A percentile compares a stretch with the other conserved stretches of the same genome.
phyloP scores from a whole-genome alignment of 2,797 vertebrate genomes.

The Esox lucius region DNA sequence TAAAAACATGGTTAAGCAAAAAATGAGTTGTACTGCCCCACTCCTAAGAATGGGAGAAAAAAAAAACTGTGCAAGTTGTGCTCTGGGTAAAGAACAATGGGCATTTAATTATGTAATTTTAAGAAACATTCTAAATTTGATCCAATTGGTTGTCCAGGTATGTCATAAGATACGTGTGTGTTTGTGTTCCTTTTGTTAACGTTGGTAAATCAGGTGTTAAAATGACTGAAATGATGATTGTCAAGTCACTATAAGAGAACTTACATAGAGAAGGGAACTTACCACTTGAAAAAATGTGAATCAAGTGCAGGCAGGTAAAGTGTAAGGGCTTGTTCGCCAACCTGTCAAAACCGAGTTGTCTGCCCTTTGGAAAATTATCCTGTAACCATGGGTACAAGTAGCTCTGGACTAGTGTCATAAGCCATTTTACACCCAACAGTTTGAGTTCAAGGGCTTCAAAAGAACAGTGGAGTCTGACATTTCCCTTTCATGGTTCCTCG shows the following conservation, averaged over 20 bases:
- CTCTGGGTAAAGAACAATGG: no score
- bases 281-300: not conserved
- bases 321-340: not conserved
- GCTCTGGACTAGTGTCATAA: slow-evolving; percentile 39
- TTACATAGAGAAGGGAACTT: not conserved
- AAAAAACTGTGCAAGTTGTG: no score
- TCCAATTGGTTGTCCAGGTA: no score
- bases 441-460: slow-evolving; percentile 59
- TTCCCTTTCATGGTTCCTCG: slow-evolving; percentile 43
- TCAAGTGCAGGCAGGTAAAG: not conserved
- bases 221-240: no score
- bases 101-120: no score
- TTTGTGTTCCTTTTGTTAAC: no score
- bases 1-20: no score
- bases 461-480: slow-evolving; percentile 50
- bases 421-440: slow-evolving; percentile 51
- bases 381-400: not conserved
- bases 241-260: not conserved
- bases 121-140: no score
- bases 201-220: no score
- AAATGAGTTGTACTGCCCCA: no score
- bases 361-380: not conserved
- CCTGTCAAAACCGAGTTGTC: not conserved
- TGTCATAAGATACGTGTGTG: no score
- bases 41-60: no score